Evolutionary conservation across 1,140 invertebrate species (phyloP).

Genomic region (Pseudomyrmex concolor): DNA sequence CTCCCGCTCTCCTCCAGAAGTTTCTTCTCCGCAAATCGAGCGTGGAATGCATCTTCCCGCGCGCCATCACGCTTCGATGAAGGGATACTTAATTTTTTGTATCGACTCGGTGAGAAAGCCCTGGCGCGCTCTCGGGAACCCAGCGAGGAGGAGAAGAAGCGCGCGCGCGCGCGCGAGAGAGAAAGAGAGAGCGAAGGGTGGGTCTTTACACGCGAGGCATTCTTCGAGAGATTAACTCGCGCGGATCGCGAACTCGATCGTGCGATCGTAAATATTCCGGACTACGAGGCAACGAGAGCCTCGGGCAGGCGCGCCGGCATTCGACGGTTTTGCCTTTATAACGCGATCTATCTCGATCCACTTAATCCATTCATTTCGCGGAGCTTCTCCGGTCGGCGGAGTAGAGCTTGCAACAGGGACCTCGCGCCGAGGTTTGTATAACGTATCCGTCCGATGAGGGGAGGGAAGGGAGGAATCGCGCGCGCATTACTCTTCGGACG

Average conservation of each 20-base stretch:
- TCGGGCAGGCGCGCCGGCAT: neutral
- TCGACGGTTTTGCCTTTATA: conserved; percentile 40
- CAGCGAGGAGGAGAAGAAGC: neutral
- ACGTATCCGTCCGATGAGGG: too few relatives aligned
- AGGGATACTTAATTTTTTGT: conserved; percentile 44
- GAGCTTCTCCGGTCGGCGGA: neutral
- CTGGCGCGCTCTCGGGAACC: conserved; percentile 9
- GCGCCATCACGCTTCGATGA: neutral
- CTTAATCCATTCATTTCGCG: conserved; percentile 49
- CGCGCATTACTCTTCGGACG: conserved; percentile 20
- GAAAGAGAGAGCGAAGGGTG: conserved; percentile 1
- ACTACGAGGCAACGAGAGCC: conserved; percentile 29
- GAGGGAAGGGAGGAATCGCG: neutral
- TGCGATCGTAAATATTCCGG: conserved; percentile 58
- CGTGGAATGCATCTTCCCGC: conserved; percentile 23
- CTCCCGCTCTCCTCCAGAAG: neutral
- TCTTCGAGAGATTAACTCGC: conserved; percentile 58
- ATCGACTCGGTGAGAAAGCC: conserved; percentile 55
- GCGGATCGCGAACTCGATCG: conserved; percentile 31
- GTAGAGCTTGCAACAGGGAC: neutral
- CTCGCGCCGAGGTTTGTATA: neutral
- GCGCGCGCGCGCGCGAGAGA: neutral
- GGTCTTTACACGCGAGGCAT: conserved; percentile 4
- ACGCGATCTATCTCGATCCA: conserved; percentile 52
- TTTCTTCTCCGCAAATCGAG: neutral